Evolutionary conservation across 2,888 invertebrate genomes (phyloP), one percentile per base, ranked within the genome.

Genomic region (Microctonus aethiopoides): DNA sequence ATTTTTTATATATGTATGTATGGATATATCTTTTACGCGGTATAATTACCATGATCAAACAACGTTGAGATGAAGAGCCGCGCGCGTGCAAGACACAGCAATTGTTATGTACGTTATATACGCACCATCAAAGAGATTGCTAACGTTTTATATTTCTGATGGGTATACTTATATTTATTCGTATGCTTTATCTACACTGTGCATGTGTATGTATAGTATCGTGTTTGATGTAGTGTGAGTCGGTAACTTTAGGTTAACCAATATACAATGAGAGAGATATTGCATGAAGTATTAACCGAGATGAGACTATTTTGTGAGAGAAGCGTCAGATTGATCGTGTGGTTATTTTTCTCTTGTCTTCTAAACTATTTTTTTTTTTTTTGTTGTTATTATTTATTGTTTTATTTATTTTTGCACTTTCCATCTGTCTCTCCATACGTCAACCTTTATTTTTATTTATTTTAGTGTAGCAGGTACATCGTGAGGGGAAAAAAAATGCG

Each of bases 21-120:
- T n/a, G n/a, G n/a, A n/a, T n/a, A 68, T 66, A 46, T 65, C 71
- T 75, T 73, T 73, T 71, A 67, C 74, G 75, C 73, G 71, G 76
- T 76, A 80, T 80, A 83, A 84, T 84, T 83, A 82, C 80, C 80
- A 75, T 80, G 80, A 79, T 81, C 81, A 80, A 83, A 83, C 81
- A 83, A 83, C 81, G 78, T 78, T 76, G 74, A 71, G 68, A 72
- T 62, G 78, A 78, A 70, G 74, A 67, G 73, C 72, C 62, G 63
- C 20, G 68, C 60, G 54, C 39, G 65, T 72, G 64, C 60, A 51
- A 26, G 65, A 70, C 52, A 68, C 46, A 64, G 64, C 46, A 20
- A 46, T 20, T 46, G 16, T 16, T 46, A 16, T 46, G 1, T 16
- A 20, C 16, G 16, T 1, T n/a, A 7, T 20, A 46, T 16, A 46